Percentiles rank a stretch among this genome's conserved stretches.
These are phyloP conservation scores for Salvelinus alpinus DNA, from an alignment of 2,113 vertebrate species.

Conservation along the genomic window DNA sequence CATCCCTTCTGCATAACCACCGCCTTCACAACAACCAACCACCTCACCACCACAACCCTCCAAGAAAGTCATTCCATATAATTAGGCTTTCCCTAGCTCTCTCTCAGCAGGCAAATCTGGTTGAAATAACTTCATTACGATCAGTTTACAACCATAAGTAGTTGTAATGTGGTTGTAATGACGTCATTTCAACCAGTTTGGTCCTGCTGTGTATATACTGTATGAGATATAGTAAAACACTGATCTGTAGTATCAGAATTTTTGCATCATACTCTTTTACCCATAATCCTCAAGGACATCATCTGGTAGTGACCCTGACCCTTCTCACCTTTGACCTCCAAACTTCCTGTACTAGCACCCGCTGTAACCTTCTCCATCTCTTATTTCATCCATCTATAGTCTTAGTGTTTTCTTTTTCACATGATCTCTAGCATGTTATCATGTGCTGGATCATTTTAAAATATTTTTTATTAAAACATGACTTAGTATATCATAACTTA, in stretches of 20 bases:
- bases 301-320: constrained; percentile 82
- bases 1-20: constrained; percentile 6
- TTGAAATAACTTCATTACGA: too few species aligned
- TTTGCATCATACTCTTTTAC: constrained; percentile 14
- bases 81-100: not conserved
- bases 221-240: not conserved
- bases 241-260: constrained; percentile 8
- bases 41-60: constrained; percentile 42
- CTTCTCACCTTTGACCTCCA: constrained; percentile 39
- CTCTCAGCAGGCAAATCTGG: too few species aligned
- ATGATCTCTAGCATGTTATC: not conserved
- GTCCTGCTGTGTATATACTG: not conserved
- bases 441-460: not conserved
- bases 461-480: not conserved
- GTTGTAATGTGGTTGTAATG: too few species aligned
- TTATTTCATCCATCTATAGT: constrained; percentile 16
- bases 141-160: too few species aligned
- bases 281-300: constrained; percentile 53
- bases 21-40: not conserved
- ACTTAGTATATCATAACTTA: not conserved
- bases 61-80: not conserved
- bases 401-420: not conserved
- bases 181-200: too few species aligned
- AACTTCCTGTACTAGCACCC: constrained; percentile 42
- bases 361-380: constrained; percentile 55